phyloP scores from a whole-genome alignment of 2,888 invertebrate species.

The Macrosiphum euphorbiae region DNA sequence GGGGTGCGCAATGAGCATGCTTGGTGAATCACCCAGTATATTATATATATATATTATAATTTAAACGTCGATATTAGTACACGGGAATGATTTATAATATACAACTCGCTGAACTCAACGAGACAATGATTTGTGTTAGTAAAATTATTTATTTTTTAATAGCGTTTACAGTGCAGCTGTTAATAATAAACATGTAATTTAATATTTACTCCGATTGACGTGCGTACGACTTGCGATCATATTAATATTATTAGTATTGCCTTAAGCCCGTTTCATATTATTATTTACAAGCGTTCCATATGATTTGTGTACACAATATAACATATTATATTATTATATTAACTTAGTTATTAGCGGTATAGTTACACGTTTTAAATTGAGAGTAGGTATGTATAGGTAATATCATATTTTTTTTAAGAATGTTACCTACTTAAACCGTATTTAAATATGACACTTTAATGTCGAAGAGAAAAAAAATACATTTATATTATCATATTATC shows the following conservation, averaged over 20 bases:
- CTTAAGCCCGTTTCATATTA: not conserved
- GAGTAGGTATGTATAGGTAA: not conserved
- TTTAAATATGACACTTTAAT: constrained; percentile 17
- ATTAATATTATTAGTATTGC: not conserved
- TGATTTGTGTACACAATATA: not conserved
- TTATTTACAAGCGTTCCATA: not conserved
- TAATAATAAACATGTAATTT: not conserved
- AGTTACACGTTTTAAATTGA: not conserved
- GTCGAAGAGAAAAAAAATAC: not conserved
- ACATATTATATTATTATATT: no score
- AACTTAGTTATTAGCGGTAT: not conserved
- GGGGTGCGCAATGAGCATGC: no score
- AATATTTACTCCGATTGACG: not conserved
- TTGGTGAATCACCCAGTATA: no score
- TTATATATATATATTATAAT: no score
- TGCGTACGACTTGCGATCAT: not conserved
- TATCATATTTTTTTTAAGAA: not conserved
- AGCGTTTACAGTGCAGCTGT: not conserved
- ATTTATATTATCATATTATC: not conserved
- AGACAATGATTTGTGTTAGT: not conserved
- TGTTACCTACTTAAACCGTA: not conserved
- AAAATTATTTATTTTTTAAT: not conserved
- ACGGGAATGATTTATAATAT: not conserved
- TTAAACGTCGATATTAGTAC: not conserved
- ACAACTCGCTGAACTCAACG: not conserved